Conservation (phyloP, 2,888 invertebrate species). For the Apotomis capreana region DNA sequence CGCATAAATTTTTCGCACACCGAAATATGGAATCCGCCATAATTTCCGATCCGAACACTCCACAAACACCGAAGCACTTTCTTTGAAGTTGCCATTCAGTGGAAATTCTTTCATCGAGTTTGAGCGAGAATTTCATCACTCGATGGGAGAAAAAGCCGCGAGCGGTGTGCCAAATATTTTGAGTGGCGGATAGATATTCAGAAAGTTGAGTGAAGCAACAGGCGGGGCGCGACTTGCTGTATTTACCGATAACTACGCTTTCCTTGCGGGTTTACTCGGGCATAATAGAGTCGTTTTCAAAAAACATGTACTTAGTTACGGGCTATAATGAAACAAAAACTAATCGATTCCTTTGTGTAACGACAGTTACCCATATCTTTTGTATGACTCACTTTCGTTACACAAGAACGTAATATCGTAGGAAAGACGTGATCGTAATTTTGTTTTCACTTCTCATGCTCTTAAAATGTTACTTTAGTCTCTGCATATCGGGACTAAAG, state of each 20-base stretch:
- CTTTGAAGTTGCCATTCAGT: slow-evolving; percentile 40
- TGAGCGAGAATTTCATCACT: slow-evolving; percentile 43
- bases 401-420: too few species aligned
- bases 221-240: slow-evolving; percentile 39
- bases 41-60: slow-evolving; percentile 38
- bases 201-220: slow-evolving; percentile 54
- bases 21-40: slow-evolving; percentile 24
- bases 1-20: neutral
- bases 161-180: slow-evolving; percentile 49
- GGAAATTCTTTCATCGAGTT: slow-evolving; percentile 41
- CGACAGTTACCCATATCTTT: too few species aligned
- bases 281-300: too few species aligned
- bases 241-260: slow-evolving; percentile 15
- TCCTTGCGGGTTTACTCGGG: neutral
- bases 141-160: slow-evolving; percentile 42
- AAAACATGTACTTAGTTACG: too few species aligned
- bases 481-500: too few species aligned
- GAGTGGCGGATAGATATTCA: slow-evolving; percentile 53
- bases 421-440: too few species aligned
- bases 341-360: too few species aligned
- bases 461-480: too few species aligned
- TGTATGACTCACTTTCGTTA: too few species aligned
- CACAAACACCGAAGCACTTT: slow-evolving; percentile 32
- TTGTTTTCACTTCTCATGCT: too few species aligned
- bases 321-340: too few species aligned